phyloP scores from a whole-genome alignment of 2,113 vertebrate genomes.

The Odontophorus gujanensis region DNA sequence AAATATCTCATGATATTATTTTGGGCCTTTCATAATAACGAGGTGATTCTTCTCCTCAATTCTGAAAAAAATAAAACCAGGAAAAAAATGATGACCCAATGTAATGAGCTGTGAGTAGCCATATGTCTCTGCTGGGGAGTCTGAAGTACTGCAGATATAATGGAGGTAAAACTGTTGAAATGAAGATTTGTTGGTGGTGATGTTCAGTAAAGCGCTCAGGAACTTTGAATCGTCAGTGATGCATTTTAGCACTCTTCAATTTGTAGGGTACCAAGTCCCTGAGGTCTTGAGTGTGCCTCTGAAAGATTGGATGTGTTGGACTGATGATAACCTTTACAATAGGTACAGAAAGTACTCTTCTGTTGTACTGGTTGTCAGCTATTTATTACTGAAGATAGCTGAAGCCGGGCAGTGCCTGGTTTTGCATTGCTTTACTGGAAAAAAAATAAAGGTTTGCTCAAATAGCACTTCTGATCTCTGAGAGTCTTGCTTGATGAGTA shows the following conservation, averaged over 20 bases:
- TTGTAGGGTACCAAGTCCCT: not conserved
- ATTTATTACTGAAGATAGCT: not conserved
- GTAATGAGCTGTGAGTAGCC: not conserved
- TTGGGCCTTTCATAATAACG: not conserved
- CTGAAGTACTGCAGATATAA: not conserved
- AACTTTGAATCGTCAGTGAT: not conserved
- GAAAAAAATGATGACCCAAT: not conserved
- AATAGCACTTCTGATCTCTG: not conserved
- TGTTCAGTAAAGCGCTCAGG: not conserved
- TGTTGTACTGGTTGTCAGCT: not conserved
- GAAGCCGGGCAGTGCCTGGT: not conserved
- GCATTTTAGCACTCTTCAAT: not conserved
- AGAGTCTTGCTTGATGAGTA: not conserved
- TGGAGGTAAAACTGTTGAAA: not conserved
- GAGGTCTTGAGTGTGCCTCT: not conserved
- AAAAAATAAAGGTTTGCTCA: not conserved
- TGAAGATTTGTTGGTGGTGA: not conserved
- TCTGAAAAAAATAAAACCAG: not conserved
- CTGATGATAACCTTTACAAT: not conserved
- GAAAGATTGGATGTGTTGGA: fast-evolving
- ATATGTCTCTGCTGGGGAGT: not conserved
- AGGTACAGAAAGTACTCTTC: not conserved
- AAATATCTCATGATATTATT: not conserved
- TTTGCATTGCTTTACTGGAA: not conserved
- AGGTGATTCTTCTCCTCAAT: not conserved